Percentiles rank a stretch among this genome's conserved stretches.
These are phyloP conservation scores for Macrobrachium nipponense DNA, from an alignment of 1,140 invertebrate genomes.

Conservation along the genomic window DNA sequence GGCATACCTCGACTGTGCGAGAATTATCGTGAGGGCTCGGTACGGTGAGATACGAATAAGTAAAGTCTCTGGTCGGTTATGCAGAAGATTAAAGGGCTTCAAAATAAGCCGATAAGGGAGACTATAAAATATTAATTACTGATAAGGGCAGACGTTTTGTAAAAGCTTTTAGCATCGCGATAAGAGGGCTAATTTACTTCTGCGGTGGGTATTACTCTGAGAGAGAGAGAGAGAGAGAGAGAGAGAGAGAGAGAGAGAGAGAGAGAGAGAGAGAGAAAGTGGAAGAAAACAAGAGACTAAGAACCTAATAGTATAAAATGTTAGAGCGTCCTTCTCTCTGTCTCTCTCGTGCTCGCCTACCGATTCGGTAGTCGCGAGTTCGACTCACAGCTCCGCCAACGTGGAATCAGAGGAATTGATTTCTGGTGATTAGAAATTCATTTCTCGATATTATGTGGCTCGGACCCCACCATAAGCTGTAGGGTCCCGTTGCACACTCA, in stretches of 20 bases:
- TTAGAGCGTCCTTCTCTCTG: too few species aligned
- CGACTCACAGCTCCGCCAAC: too few species aligned
- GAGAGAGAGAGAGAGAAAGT: conserved; percentile 14
- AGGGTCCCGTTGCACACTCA: too few species aligned
- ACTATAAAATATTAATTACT: conserved; percentile 35
- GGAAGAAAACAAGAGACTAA: not conserved
- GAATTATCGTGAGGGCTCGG: not conserved
- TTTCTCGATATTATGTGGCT: too few species aligned
- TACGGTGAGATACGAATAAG: not conserved
- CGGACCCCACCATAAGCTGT: too few species aligned
- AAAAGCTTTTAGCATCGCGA: conserved; percentile 30
- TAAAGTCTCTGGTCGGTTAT: conserved; percentile 15
- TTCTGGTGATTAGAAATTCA: too few species aligned
- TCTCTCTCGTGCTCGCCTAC: too few species aligned
- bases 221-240: not conserved
- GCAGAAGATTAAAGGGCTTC: not conserved
- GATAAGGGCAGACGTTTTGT: conserved; percentile 6
- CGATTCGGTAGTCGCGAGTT: too few species aligned
- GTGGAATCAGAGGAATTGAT: too few species aligned
- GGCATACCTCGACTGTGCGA: too few species aligned
- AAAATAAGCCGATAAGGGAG: conserved; percentile 4
- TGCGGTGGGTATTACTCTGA: not conserved
- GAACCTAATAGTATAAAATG: too few species aligned
- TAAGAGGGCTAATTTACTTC: not conserved
- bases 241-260: conserved; percentile 15